A percentile compares a stretch with the other conserved stretches of the same genome.
Conservation (phyloP, 2,888 invertebrate genomes). For the Chloroclystis v-ata region DNA sequence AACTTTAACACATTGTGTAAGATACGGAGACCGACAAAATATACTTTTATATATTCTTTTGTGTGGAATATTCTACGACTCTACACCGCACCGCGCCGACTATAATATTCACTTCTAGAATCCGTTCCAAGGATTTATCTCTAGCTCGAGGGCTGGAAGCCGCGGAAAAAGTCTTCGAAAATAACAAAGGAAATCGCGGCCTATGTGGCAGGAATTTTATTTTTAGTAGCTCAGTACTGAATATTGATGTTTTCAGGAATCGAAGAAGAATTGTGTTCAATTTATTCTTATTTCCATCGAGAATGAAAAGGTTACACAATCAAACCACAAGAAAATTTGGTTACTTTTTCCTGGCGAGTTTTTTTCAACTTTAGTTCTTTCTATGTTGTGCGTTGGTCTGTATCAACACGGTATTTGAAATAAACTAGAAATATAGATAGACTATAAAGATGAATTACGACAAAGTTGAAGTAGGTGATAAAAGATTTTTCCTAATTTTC, state of each 20-base stretch:
- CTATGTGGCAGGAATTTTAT: constrained; percentile 1
- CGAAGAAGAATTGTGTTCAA: not conserved
- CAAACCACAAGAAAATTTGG: too few relatives aligned
- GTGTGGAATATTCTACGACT: constrained; percentile 2
- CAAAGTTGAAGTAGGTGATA: too few relatives aligned
- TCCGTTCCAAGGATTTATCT: constrained; percentile 11
- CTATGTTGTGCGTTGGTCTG: too few relatives aligned
- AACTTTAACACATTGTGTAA: too few relatives aligned
- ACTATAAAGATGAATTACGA: too few relatives aligned
- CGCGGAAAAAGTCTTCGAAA: not conserved
- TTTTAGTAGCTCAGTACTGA: not conserved
- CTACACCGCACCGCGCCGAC: not conserved
- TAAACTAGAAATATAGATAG: not conserved
- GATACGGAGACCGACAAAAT: too few relatives aligned
- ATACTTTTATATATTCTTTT: not conserved
- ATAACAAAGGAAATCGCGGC: constrained; percentile 1
- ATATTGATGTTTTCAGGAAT: constrained; percentile 1
- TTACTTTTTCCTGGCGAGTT: too few relatives aligned
- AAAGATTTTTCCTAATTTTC: too few relatives aligned
- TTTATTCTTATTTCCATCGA: not conserved
- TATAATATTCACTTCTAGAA: constrained; percentile 12
- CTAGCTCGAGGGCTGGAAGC: constrained; percentile 4
- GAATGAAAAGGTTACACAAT: not conserved
- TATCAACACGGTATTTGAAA: not conserved
- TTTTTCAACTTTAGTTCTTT: too few relatives aligned